A percentile compares a stretch with the other conserved stretches of the same genome.
phyloP scores from a whole-genome alignment of 2,113 vertebrate genomes.

The Polyodon spathula region DNA sequence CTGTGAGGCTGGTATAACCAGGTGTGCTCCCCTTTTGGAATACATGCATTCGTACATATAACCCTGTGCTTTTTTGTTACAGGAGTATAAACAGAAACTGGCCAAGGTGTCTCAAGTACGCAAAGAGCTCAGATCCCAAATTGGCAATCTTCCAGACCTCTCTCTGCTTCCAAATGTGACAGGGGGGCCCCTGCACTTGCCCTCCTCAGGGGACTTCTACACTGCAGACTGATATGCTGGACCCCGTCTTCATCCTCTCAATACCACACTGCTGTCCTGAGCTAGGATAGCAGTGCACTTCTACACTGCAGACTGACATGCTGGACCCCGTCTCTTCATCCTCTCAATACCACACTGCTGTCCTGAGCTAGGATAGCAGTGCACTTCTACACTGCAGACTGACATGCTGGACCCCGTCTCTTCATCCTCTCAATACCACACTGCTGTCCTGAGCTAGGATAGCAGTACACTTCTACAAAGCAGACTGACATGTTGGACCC shows the following conservation, averaged over 20 bases:
- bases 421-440: conserved; percentile 36
- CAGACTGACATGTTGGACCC: conserved; percentile 38
- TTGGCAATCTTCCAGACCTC: conserved; percentile 82
- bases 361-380: no score
- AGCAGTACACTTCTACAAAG: conserved; percentile 78
- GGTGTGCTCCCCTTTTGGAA: not conserved
- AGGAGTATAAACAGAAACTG: conserved; percentile 96
- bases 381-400: conserved; percentile 79
- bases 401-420: conserved; percentile 42
- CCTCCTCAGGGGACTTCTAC: conserved; percentile 77
- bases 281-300: conserved; percentile 76
- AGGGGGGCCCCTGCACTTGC: conserved; percentile 68
- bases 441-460: no score
- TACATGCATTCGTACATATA: conserved; percentile 20
- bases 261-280: no score
- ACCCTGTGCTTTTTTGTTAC: conserved; percentile 37
- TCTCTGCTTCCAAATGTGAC: conserved; percentile 79
- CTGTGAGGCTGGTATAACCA: not conserved
- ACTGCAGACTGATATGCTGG: conserved; percentile 65
- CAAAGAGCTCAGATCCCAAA: conserved; percentile 87
- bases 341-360: no score
- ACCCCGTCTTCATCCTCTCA: conserved; percentile 32
- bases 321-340: conserved; percentile 26
- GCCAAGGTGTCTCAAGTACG: conserved; percentile 86
- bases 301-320: conserved; percentile 77